Evolutionary conservation across 1,140 invertebrate genomes (phyloP).

Genomic region (Drosophila arawakana): DNA sequence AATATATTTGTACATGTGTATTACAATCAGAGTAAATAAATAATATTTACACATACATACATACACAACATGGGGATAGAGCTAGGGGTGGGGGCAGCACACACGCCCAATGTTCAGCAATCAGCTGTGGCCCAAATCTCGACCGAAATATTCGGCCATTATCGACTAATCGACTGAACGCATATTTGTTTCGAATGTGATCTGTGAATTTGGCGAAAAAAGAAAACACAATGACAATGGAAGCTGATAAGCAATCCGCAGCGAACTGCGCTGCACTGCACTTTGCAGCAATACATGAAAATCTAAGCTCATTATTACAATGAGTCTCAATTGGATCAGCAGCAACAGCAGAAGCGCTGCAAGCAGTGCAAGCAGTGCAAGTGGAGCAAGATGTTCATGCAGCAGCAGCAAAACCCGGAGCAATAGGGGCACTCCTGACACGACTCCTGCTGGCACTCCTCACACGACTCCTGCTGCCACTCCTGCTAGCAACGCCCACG

Average conservation of each 20-base stretch:
- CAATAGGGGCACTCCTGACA: too few species aligned
- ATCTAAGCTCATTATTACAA: constrained; percentile 15
- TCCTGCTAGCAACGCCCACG: constrained; percentile 15
- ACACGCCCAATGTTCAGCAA: constrained; percentile 11
- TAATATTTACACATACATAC: constrained; percentile 1
- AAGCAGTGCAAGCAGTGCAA: constrained; percentile 6
- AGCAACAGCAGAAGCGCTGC: neutral
- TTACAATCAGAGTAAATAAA: too few species aligned
- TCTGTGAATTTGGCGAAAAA: neutral
- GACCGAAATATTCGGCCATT: constrained; percentile 15
- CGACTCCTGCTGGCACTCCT: neutral
- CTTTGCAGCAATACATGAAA: neutral
- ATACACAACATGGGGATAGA: neutral
- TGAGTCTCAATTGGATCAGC: constrained; percentile 20
- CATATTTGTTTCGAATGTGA: neutral
- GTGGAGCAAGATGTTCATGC: constrained; percentile 2
- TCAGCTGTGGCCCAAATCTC: constrained; percentile 10
- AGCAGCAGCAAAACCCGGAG: neutral
- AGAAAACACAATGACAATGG: neutral
- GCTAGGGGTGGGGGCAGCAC: neutral
- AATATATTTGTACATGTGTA: constrained; percentile 23
- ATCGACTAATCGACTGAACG: neutral
- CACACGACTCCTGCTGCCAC: neutral
- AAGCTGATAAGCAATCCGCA: constrained; percentile 25
- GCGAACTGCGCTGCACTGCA: constrained; percentile 1